Base-by-base conservation (phyloP, 2,888 invertebrate species). In the Limnephilus rhombicus region DNA sequence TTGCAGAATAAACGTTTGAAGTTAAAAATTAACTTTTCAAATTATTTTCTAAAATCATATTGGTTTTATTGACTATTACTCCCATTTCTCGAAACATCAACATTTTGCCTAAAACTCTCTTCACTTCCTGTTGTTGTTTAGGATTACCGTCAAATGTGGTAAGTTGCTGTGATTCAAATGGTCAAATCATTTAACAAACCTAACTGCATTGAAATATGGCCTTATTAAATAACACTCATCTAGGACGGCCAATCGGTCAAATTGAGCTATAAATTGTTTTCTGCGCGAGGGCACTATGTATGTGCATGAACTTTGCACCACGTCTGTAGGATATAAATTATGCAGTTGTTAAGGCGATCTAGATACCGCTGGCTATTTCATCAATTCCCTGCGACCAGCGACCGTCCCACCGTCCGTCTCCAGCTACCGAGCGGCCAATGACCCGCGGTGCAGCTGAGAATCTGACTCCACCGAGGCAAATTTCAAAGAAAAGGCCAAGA, bases 271-370 rank as follows among this genome's bases (percentile, higher is more conserved):
- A 85, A 85, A 87, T 87, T 49, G 86, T 49, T 31, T 53, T 53
- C 88, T 53, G 68, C 68, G 80, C 53, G 41, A 89, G 80, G 80
- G 31, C 80, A 89, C 88, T 80, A 34, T 31, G 80, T 80, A 37
- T 89, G 88, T 89, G 80, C 80, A 37, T 89, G 88, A 89, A 89
- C 88, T 89, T 89, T 89, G 88, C 80, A 80, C 88, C 80, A n/a
- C 37, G 88, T 80, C 88, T 89, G 88, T 89, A 80, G n/a, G 37
- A 68, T 80, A 89, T 89, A 89, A 80, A 89, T 89, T 89, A 89
- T 89, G 80, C 88, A 53, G 87, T 18, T 80, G 68, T 89, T 89
- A 29, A 41, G 34, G 37, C 80, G 88, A 68, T 80, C 88, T 80
- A 89, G 88, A 89, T 89, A 37, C 49, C 24, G 86, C 49, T 18